Conservation (phyloP, 2,113 vertebrate genomes). For the Conger conger region DNA sequence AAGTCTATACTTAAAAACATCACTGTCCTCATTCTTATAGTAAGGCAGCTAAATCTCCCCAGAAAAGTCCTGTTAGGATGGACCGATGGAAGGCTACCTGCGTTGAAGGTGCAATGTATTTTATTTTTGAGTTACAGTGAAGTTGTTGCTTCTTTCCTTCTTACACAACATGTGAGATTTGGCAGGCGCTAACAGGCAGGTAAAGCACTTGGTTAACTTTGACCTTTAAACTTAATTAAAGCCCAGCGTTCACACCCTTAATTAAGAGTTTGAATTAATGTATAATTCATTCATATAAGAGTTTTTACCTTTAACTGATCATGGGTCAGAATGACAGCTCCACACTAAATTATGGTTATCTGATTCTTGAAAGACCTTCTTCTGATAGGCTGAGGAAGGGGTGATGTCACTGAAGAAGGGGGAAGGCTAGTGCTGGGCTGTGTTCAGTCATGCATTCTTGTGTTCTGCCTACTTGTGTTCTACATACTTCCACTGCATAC, state of each 20-base stretch:
- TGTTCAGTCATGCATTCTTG: too few relatives aligned
- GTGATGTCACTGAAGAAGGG: background rate
- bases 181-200: background rate
- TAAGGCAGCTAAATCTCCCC: too few relatives aligned
- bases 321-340: background rate
- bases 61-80: too few relatives aligned
- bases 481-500: constrained; percentile 2
- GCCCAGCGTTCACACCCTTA: too few relatives aligned
- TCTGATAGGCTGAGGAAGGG: background rate
- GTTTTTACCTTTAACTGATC: background rate
- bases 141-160: background rate
- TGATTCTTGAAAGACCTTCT: too few relatives aligned
- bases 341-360: background rate
- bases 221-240: background rate
- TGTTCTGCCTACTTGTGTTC: background rate
- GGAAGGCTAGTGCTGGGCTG: background rate
- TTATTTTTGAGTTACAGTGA: too few relatives aligned
- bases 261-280: too few relatives aligned
- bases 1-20: too few relatives aligned
- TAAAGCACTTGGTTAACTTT: background rate
- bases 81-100: too few relatives aligned
- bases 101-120: too few relatives aligned
- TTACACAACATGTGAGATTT: background rate
- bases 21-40: too few relatives aligned
- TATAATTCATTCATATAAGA: too few relatives aligned